Conservation (phyloP, 1,140 invertebrate species). For the Plectrocnemia conspersa region DNA sequence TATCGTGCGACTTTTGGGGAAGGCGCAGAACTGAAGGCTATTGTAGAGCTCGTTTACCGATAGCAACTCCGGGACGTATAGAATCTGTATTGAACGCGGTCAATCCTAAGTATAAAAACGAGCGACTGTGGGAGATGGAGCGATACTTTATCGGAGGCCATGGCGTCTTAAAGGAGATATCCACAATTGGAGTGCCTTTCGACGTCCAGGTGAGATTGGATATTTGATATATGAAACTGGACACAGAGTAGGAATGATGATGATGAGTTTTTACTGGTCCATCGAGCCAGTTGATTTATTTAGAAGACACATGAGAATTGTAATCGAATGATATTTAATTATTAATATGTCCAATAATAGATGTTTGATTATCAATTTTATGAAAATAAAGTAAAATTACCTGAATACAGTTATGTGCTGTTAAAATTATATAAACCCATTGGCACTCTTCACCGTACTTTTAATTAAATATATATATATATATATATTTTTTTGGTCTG, state of each 20-base stretch:
- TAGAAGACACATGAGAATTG: no score
- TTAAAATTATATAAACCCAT: no score
- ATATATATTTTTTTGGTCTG: no score
- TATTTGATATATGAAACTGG: no score
- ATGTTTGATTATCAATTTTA: not conserved
- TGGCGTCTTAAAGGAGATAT: constrained; percentile 44
- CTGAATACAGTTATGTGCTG: no score
- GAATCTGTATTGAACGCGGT: constrained; percentile 37
- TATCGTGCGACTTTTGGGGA: constrained; percentile 45
- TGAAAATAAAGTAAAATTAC: no score
- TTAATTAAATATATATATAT: no score
- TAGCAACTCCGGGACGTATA: constrained; percentile 37
- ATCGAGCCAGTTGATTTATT: no score
- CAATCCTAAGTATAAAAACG: constrained; percentile 41
- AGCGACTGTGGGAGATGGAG: constrained; percentile 39
- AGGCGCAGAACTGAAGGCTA: constrained; percentile 47
- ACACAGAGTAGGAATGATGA: no score
- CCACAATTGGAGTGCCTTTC: constrained; percentile 24
- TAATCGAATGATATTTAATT: no score
- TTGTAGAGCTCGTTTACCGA: constrained; percentile 37
- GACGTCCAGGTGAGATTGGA: constrained; percentile 5
- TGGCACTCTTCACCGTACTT: no score
- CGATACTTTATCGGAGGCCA: constrained; percentile 48
- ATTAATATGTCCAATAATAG: not conserved
- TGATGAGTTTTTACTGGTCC: no score